These are phyloP conservation scores for Felis catus DNA, from an alignment of 2,113 vertebrate genomes.

Conservation along the genomic window DNA sequence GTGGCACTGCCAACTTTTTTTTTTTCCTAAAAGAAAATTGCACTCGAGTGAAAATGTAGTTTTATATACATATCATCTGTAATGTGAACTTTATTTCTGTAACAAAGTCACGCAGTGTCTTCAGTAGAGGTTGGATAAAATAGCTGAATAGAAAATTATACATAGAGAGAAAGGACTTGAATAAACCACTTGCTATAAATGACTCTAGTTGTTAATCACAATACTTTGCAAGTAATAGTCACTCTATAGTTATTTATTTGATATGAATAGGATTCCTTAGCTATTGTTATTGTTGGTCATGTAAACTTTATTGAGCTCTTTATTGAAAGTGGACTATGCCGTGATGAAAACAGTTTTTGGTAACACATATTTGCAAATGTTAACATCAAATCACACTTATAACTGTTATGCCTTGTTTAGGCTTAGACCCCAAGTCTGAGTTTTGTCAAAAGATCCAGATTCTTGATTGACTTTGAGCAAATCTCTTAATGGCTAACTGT, in stretches of 20 bases:
- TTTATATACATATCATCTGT: neutral
- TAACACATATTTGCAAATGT: slow-evolving; percentile 14
- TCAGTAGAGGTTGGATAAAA: neutral
- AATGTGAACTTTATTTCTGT: neutral
- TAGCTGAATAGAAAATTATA: neutral
- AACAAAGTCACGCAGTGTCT: neutral
- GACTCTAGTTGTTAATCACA: neutral
- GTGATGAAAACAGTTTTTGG: neutral
- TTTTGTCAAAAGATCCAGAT: neutral
- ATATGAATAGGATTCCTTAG: neutral
- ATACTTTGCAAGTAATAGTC: neutral
- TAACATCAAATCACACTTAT: neutral
- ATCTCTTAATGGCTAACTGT: slow-evolving; percentile 18
- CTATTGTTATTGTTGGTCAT: neutral
- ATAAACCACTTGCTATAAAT: neutral
- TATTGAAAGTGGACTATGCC: neutral
- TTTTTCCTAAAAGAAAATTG: neutral
- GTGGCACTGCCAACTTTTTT: neutral
- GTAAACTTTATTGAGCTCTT: neutral
- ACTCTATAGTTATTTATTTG: neutral
- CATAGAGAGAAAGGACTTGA: neutral
- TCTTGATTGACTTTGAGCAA: neutral
- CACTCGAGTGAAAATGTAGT: neutral
- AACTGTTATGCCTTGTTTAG: neutral
- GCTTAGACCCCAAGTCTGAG: neutral